Base-by-base conservation (phyloP, 2,113 vertebrate species). In the Piaya cayana region DNA sequence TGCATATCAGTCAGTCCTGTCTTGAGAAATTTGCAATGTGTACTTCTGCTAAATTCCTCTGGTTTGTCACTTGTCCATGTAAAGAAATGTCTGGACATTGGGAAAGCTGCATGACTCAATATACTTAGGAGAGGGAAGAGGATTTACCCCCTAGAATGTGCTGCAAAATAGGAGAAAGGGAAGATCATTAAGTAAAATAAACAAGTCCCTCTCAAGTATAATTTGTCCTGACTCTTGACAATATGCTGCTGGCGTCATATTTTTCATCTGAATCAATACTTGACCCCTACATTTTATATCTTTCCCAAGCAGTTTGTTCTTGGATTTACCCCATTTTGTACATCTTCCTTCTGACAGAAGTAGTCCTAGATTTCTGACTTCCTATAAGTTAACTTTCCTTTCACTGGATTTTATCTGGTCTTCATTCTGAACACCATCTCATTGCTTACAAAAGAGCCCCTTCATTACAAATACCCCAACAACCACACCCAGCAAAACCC, bases 31-130 rank as follows among this genome's bases (percentile, higher is more conserved):
- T 42, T 76, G 18, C 25, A 90, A 22, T 4, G 8, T 32, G n/a
- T 5, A 20, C 7, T 53, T 75, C 65, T 34, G 22, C 17, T 76
- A 39, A 85, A 92, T 76, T 82, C 34, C 26, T 82, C 27, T 42
- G 29, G 37, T 11, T 56, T 69, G 26, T 58, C 20, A 30, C 7
- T 56, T 65, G 12, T 69, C 10, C 43, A 30, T 16, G 1, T 39
- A 20, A 76, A 52, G n/a, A 89, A 83, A 4, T 63, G 4, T 3
- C 2, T 1, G 1, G 43, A 16, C 5, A 0, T 5, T 26, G 21
- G 36, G 42, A 72, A 92, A 86, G 22, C 12, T 49, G 8, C 7
- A 29, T 59, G 10, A 45, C 55, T 78, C 60, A 62, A 32, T 18
- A 64, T 4, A 72, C 1, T 5, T 25, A 53, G 56, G 8, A 13